Evolutionary conservation across 1,140 invertebrate genomes (phyloP).

Genomic region (Spodoptera frugiperda): DNA sequence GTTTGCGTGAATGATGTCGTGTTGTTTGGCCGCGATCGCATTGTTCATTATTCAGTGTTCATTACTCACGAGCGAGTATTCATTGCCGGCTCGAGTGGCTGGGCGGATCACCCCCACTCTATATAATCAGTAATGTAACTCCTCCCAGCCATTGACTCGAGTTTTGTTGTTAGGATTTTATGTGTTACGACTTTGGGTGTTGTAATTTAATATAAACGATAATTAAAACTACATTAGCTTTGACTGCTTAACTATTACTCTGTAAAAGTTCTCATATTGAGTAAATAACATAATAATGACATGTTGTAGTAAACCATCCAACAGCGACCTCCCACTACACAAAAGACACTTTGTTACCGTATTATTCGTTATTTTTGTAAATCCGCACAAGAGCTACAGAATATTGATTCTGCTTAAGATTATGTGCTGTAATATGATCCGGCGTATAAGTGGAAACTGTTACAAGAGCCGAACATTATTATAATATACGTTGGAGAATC

Average conservation of each 20-base stretch:
- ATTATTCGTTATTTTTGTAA: too few species aligned
- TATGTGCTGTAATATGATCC: neutral
- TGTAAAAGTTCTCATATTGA: too few species aligned
- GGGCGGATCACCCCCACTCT: neutral
- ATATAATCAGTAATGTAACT: slow-evolving; percentile 37
- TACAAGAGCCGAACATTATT: slow-evolving; percentile 12
- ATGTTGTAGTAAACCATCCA: neutral
- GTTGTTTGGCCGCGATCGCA: slow-evolving; percentile 31
- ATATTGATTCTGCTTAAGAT: too few species aligned
- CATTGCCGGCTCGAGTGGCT: slow-evolving; percentile 41
- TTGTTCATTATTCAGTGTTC: slow-evolving; percentile 52
- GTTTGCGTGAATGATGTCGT: slow-evolving; percentile 38
- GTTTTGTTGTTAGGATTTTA: slow-evolving; percentile 13
- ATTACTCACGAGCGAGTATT: slow-evolving; percentile 49
- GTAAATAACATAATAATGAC: too few species aligned
- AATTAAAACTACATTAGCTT: too few species aligned
- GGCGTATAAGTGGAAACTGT: neutral
- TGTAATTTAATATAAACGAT: neutral
- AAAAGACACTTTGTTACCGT: too few species aligned
- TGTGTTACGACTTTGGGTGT: neutral
- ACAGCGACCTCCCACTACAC: neutral
- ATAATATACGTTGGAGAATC: slow-evolving; percentile 23
- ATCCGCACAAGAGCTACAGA: too few species aligned
- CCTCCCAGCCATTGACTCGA: slow-evolving; percentile 16
- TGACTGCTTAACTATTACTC: too few species aligned